Conservation (phyloP, 1,140 invertebrate species). For the Ruditapes philippinarum region DNA sequence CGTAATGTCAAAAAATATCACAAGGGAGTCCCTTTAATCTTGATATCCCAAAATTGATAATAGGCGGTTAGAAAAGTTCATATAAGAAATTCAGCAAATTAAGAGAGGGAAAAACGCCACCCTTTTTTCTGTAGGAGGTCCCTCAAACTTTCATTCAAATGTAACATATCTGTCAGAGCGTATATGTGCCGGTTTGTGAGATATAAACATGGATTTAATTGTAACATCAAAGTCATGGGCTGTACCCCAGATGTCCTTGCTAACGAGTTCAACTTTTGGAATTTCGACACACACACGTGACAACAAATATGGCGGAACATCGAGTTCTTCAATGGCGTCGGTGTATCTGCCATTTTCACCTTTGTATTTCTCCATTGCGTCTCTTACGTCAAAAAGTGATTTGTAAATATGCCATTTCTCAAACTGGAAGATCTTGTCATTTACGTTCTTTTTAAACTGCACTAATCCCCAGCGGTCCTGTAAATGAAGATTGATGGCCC, state of each 20-base stretch:
- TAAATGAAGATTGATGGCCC: conserved; percentile 25
- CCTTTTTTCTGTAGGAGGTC: no score
- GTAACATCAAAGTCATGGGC: conserved; percentile 26
- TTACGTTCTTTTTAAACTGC: conserved; percentile 4
- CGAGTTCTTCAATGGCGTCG: conserved; percentile 11
- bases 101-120: no score
- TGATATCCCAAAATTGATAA: no score
- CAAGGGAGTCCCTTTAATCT: no score
- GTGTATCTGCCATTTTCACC: background rate
- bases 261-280: background rate
- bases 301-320: conserved; percentile 50
- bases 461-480: conserved; percentile 51
- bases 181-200: background rate
- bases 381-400: conserved; percentile 21
- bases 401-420: conserved; percentile 40
- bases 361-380: conserved; percentile 27
- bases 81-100: no score
- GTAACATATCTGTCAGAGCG: conserved; percentile 35
- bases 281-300: conserved; percentile 7
- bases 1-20: no score
- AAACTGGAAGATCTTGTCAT: conserved; percentile 30
- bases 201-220: conserved; percentile 1
- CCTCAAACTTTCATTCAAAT: conserved; percentile 4
- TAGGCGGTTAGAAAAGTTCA: no score
- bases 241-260: conserved; percentile 24